Percentiles rank a stretch among this genome's conserved stretches.
These are phyloP conservation scores for Dasysyrphus tricinctus DNA, from an alignment of 2,888 invertebrate species.

Conservation along the genomic window DNA sequence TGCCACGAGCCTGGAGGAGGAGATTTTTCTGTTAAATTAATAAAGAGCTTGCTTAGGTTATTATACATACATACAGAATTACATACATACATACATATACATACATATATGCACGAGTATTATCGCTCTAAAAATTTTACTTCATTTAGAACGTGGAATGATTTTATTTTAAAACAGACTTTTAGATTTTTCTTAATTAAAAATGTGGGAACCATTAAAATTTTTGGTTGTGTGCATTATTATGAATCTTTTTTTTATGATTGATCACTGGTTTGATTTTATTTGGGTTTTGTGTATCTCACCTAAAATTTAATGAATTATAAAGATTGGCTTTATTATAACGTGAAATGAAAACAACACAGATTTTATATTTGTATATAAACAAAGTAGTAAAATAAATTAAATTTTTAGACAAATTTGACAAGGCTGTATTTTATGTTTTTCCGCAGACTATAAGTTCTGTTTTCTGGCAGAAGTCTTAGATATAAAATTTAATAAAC, in stretches of 20 bases:
- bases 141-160: background rate
- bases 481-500: background rate
- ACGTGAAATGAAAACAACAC: background rate
- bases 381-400: background rate
- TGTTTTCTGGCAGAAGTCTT: background rate
- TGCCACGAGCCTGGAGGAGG: constrained; percentile 21
- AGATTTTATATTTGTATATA: background rate
- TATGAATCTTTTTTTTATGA: background rate
- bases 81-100: too few species aligned
- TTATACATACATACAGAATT: too few species aligned
- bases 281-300: background rate
- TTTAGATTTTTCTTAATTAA: constrained; percentile 12
- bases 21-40: constrained; percentile 2
- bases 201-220: constrained; percentile 12
- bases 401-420: background rate
- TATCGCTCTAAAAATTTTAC: background rate
- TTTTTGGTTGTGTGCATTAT: background rate
- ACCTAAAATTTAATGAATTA: background rate
- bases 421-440: background rate
- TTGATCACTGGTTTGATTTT: background rate
- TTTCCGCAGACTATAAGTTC: background rate
- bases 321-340: background rate
- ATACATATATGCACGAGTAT: too few species aligned
- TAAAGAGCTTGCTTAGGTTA: constrained; percentile 1
- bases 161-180: background rate